Conservation (phyloP, 2,113 vertebrate species). For the Platichthys stellatus region DNA sequence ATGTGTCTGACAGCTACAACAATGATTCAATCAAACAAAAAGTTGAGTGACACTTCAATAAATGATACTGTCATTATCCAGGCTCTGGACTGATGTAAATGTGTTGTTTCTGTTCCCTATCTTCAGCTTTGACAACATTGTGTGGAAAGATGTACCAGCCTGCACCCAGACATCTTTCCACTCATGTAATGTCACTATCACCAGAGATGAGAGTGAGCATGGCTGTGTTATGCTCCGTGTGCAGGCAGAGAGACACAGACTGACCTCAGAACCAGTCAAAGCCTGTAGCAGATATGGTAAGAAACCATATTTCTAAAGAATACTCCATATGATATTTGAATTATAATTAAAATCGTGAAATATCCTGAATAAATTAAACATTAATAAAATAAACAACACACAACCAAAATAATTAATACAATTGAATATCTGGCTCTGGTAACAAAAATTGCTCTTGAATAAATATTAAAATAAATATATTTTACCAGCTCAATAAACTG, state of each 20-base stretch:
- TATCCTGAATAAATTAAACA: no score
- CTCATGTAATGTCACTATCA: constrained; percentile 24
- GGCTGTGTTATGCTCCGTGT: constrained; percentile 46
- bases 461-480: no score
- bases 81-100: background rate
- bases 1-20: no score
- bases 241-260: background rate
- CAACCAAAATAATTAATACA: no score
- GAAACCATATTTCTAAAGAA: background rate
- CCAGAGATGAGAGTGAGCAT: background rate
- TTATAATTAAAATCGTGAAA: no score
- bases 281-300: constrained; percentile 51
- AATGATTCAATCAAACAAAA: no score
- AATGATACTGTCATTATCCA: background rate
- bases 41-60: no score
- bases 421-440: no score
- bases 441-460: no score
- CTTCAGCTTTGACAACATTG: background rate
- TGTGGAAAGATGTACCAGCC: constrained; percentile 18
- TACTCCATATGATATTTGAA: no score
- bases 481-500: no score
- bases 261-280: background rate
- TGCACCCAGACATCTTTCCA: constrained; percentile 11
- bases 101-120: background rate
- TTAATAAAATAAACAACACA: no score